Evolutionary conservation across 2,113 vertebrate species (phyloP).

Genomic region (Myotis yumanensis): DNA sequence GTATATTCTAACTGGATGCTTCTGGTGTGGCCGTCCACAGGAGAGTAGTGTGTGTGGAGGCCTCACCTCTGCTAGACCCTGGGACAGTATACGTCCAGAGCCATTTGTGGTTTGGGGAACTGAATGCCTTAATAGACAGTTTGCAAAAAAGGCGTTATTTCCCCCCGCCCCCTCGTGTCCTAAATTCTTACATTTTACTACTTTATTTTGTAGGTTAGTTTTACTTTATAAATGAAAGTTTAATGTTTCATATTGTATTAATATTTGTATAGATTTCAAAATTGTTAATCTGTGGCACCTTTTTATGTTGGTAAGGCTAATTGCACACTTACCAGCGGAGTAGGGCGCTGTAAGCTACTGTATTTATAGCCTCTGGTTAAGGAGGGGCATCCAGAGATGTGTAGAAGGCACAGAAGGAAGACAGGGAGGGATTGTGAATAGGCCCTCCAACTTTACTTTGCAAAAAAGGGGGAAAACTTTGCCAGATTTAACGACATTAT

Average conservation of each 20-base stretch:
- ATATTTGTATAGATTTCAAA: conserved; percentile 47
- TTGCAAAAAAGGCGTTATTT: neutral
- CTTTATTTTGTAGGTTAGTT: conserved; percentile 43
- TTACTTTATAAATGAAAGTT: conserved; percentile 42
- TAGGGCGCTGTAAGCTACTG: neutral
- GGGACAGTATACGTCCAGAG: neutral
- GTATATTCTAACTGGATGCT: neutral
- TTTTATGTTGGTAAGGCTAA: neutral
- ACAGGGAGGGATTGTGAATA: conserved; percentile 55
- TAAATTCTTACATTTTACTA: conserved; percentile 15
- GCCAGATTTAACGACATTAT: conserved; percentile 55
- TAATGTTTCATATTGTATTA: conserved; percentile 19
- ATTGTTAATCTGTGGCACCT: conserved; percentile 41
- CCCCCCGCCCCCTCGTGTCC: neutral
- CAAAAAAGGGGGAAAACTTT: conserved; percentile 21
- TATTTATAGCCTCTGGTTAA: conserved; percentile 36
- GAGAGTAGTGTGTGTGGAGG: neutral
- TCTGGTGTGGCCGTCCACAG: neutral
- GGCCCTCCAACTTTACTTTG: neutral
- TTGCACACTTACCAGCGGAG: neutral
- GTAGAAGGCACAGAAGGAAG: conserved; percentile 39
- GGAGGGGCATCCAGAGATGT: neutral
- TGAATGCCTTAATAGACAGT: conserved; percentile 15
- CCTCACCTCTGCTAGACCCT: neutral
- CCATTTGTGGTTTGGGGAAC: neutral